A percentile compares a stretch with the other conserved stretches of the same genome.
Conservation (phyloP, 2,888 invertebrate genomes). For the Caenorhabditis angaria region DNA sequence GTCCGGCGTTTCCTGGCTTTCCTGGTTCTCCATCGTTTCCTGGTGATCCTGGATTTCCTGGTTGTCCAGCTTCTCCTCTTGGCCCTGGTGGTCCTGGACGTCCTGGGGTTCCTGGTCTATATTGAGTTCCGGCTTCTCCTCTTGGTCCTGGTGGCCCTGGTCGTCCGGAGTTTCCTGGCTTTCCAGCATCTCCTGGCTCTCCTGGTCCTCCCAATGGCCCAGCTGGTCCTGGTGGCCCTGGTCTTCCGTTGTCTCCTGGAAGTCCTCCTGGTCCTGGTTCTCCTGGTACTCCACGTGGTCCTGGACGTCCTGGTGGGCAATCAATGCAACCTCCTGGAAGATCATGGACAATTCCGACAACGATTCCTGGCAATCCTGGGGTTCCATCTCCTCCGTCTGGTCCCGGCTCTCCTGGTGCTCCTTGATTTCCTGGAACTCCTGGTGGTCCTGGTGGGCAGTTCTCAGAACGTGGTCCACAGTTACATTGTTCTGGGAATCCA, state of each 20-base stretch:
- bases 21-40: conserved; percentile 54
- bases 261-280: conserved; percentile 46
- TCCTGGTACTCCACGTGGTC: conserved; percentile 51
- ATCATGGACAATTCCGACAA: conserved; percentile 49
- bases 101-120: conserved; percentile 52
- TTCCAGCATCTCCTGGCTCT: conserved; percentile 42
- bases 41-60: conserved; percentile 49
- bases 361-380: conserved; percentile 47
- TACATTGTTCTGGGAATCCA: conserved; percentile 52
- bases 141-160: conserved; percentile 51
- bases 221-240: conserved; percentile 47
- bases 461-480: conserved; percentile 50
- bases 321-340: conserved; percentile 53
- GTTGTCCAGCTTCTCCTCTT: conserved; percentile 56
- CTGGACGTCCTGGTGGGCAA: conserved; percentile 50
- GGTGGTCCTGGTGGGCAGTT: conserved; percentile 59
- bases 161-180: conserved; percentile 45
- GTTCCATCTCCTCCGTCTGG: conserved; percentile 50
- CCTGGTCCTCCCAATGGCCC: conserved; percentile 40
- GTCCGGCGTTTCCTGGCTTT: conserved; percentile 52
- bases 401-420: conserved; percentile 49
- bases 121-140: conserved; percentile 46
- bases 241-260: conserved; percentile 42
- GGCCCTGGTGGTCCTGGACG: conserved; percentile 56
- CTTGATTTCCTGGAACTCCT: conserved; percentile 53